A percentile compares a stretch with the other conserved stretches of the same genome.
Evolutionary conservation across 2,888 invertebrate species (phyloP).

Genomic region (Cephus spinipes): DNA sequence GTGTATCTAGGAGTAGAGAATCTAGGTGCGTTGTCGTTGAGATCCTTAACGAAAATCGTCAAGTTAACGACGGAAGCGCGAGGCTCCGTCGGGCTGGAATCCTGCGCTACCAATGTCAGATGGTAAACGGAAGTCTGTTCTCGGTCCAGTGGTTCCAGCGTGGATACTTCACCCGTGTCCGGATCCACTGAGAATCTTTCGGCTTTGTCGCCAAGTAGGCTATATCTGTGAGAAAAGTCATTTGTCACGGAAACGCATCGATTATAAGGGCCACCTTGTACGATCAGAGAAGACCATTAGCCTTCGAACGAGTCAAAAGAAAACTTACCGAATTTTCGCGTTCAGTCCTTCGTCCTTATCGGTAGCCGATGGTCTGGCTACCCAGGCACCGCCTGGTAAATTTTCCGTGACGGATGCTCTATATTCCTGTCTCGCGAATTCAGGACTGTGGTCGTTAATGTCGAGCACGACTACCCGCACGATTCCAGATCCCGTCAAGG

Average conservation of each 20-base stretch:
- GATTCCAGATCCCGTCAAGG: constrained; percentile 91
- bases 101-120: constrained; percentile 88
- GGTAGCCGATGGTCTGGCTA: constrained; percentile 81
- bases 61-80: constrained; percentile 85
- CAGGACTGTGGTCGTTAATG: constrained; percentile 93
- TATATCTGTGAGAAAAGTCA: constrained; percentile 72
- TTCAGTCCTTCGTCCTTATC: constrained; percentile 89
- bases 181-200: constrained; percentile 85
- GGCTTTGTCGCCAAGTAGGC: constrained; percentile 83
- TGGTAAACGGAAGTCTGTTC: constrained; percentile 83
- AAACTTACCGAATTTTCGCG: constrained; percentile 79
- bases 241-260: neutral
- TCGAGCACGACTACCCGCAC: constrained; percentile 92
- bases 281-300: no score
- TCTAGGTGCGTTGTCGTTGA: constrained; percentile 87
- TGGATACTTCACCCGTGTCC: constrained; percentile 82
- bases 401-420: constrained; percentile 86
- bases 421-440: constrained; percentile 86
- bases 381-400: constrained; percentile 80
- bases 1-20: constrained; percentile 82
- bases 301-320: neutral
- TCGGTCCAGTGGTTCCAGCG: constrained; percentile 80
- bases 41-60: constrained; percentile 82
- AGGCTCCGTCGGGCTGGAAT: constrained; percentile 88
- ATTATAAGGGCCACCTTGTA: neutral